phyloP scores from a whole-genome alignment of 2,888 invertebrate species.

The Steromphala cineraria region DNA sequence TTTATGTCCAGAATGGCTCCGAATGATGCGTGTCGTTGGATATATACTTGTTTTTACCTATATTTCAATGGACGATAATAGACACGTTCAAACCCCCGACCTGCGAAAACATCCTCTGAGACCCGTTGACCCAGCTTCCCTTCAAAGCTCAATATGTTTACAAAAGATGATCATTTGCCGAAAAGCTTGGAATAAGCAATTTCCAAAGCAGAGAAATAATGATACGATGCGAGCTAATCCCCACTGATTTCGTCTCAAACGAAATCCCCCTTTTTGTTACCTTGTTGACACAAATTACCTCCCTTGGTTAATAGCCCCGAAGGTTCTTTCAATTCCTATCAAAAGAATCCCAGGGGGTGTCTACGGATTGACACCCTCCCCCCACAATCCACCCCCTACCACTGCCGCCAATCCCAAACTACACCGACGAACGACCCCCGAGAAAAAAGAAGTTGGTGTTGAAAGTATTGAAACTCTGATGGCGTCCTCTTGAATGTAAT shows the following conservation, averaged over 20 bases:
- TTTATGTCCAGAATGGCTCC: no score
- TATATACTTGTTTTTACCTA: background rate
- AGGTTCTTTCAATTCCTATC: background rate
- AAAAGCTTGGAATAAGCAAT: background rate
- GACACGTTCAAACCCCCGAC: background rate
- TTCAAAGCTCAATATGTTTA: background rate
- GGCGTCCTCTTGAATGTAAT: background rate
- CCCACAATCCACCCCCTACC: background rate
- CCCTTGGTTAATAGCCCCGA: constrained; percentile 6
- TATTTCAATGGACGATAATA: constrained; percentile 3
- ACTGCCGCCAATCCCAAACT: no score
- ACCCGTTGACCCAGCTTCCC: background rate
- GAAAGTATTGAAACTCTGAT: background rate
- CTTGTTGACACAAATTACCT: constrained; percentile 20
- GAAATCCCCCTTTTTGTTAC: background rate
- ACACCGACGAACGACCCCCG: background rate
- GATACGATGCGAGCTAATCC: constrained; percentile 15
- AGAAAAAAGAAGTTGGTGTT: background rate
- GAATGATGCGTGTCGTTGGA: no score
- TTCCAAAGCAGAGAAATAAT: constrained; percentile 10
- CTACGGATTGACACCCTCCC: background rate
- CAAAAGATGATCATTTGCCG: background rate
- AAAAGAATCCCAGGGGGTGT: background rate
- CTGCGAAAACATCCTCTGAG: background rate
- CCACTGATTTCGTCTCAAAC: background rate